These are phyloP conservation scores for Thecocarcelia acutangulata DNA, from an alignment of 2,888 invertebrate species.

Conservation along the genomic window DNA sequence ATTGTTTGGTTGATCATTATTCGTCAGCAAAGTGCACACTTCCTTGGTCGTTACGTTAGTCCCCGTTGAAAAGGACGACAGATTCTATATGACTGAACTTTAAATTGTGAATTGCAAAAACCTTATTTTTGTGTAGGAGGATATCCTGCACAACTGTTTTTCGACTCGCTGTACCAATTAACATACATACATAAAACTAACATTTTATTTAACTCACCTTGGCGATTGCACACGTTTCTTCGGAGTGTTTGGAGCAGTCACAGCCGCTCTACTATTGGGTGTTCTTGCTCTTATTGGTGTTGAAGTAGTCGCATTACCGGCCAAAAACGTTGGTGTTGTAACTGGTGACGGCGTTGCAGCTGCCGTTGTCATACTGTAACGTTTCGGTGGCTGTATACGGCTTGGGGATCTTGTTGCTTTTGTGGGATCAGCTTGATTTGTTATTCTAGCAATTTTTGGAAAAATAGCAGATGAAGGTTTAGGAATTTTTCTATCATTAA, in stretches of 20 bases:
- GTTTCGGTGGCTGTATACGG: conserved; percentile 81
- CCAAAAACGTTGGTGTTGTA: conserved; percentile 72
- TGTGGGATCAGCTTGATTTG: conserved; percentile 74
- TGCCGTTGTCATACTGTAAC: conserved; percentile 76
- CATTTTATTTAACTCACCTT: conserved; percentile 74
- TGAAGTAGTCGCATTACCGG: conserved; percentile 75
- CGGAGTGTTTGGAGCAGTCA: conserved; percentile 79
- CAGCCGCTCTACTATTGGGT: conserved; percentile 66
- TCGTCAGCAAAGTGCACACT: no score
- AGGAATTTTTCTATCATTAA: conserved; percentile 67
- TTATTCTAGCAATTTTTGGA: conserved; percentile 77
- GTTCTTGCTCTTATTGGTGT: conserved; percentile 75
- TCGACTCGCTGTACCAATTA: no score
- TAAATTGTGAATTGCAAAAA: no score
- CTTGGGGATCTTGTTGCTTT: conserved; percentile 80
- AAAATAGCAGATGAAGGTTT: conserved; percentile 72
- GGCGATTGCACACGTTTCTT: conserved; percentile 80
- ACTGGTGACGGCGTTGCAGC: conserved; percentile 70
- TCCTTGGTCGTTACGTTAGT: no score
- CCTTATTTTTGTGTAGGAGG: no score
- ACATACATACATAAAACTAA: no score
- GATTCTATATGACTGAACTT: no score
- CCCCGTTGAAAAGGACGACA: no score
- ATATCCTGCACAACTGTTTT: no score
- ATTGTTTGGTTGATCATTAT: no score